These are phyloP conservation scores for Arothron firmamentum DNA, from an alignment of 2,113 vertebrate species.

Conservation along the genomic window DNA sequence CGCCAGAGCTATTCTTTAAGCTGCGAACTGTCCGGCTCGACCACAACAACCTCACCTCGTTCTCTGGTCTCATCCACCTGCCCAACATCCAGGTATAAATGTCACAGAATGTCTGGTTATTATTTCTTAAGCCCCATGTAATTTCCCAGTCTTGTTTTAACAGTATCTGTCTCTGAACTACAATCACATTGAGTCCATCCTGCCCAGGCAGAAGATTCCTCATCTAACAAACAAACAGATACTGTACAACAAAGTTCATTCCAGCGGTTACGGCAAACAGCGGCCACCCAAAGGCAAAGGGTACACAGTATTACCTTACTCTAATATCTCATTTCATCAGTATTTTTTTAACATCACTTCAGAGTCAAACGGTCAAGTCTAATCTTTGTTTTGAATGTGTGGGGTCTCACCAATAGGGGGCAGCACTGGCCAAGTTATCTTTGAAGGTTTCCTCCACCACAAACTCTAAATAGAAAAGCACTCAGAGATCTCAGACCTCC, in stretches of 20 bases:
- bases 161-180: slow-evolving; percentile 81
- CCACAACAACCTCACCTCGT: slow-evolving; percentile 82
- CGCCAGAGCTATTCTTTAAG: slow-evolving; percentile 75
- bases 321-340: too few species aligned
- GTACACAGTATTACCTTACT: slow-evolving; percentile 43
- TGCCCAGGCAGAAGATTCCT: slow-evolving; percentile 74
- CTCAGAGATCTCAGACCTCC: too few species aligned
- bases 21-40: slow-evolving; percentile 78
- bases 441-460: background rate
- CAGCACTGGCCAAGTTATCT: slow-evolving; percentile 56
- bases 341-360: too few species aligned
- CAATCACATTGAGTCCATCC: slow-evolving; percentile 84
- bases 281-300: slow-evolving; percentile 70
- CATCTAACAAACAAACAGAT: slow-evolving; percentile 78
- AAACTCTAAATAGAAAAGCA: too few species aligned
- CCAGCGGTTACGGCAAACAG: slow-evolving; percentile 81
- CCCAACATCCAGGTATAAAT: slow-evolving; percentile 76
- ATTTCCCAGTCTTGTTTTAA: slow-evolving; percentile 2
- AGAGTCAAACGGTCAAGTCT: too few species aligned
- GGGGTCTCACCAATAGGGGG: slow-evolving; percentile 52
- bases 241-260: slow-evolving; percentile 82
- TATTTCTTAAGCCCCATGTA: background rate
- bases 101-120: background rate
- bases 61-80: slow-evolving; percentile 82
- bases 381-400: slow-evolving; percentile 1